Conservation (phyloP, 35 echinoderm and acorn worm genomes). For the Anneissia japonica region DNA sequence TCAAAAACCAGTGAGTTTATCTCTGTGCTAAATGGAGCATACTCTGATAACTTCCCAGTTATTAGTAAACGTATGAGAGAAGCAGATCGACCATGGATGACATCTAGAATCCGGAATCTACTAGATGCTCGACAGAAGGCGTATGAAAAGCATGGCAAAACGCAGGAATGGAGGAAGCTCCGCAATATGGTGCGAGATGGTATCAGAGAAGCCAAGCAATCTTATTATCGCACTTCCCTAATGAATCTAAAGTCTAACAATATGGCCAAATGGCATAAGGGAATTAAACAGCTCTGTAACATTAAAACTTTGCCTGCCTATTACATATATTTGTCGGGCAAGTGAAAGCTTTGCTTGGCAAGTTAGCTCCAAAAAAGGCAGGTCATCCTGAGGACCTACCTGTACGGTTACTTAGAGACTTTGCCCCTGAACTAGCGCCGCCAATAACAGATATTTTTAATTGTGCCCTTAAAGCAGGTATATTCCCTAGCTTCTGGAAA, state of each 20-base stretch:
- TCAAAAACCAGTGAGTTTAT: neutral
- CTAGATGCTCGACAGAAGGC: constrained; percentile 15
- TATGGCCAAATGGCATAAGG: too few species aligned
- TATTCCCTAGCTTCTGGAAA: constrained; percentile 10
- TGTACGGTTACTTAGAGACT: neutral
- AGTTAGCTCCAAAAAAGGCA: too few species aligned
- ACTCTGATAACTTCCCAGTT: neutral
- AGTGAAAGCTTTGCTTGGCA: too few species aligned
- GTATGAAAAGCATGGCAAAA: neutral
- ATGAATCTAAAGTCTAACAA: too few species aligned
- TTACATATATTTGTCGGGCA: too few species aligned
- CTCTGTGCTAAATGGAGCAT: neutral
- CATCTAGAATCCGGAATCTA: constrained; percentile 1
- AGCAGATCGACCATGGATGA: constrained; percentile 14
- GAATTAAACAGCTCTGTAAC: too few species aligned
- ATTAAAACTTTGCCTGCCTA: too few species aligned
- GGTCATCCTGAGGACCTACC: too few species aligned
- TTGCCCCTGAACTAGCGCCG: constrained; percentile 6
- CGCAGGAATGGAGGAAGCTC: too few species aligned
- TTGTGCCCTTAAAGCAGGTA: neutral
- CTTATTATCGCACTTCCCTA: too few species aligned
- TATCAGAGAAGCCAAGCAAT: too few species aligned
- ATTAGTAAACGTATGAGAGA: neutral
- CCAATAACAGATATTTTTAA: constrained; percentile 16
- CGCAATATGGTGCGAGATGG: too few species aligned